A percentile compares a stretch with the other conserved stretches of the same genome.
Evolutionary conservation across 2,797 vertebrate species (phyloP).

Genomic region (Spinibarbus caldwelli): DNA sequence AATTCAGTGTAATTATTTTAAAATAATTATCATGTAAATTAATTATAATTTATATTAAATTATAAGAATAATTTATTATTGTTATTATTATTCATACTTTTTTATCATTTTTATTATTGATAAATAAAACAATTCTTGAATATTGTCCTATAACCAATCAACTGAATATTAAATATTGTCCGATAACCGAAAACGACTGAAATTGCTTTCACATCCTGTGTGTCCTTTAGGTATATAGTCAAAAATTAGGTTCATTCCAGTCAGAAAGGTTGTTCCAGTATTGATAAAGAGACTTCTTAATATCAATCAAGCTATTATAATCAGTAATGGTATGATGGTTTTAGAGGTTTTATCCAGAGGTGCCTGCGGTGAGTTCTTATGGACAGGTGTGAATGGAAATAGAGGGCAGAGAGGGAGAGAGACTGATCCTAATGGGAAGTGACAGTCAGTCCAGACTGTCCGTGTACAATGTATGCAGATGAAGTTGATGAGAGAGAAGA

Average conservation of each 20-base stretch:
- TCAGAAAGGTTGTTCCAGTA: no score
- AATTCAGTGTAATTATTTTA: not conserved
- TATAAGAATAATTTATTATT: not conserved
- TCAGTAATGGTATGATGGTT: not conserved
- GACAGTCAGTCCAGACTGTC: conserved; percentile 12
- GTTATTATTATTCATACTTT: no score
- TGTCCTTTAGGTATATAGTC: not conserved
- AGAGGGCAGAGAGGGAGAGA: conserved; percentile 17
- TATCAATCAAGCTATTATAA: not conserved
- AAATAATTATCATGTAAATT: not conserved
- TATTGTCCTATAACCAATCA: not conserved
- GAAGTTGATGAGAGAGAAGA: conserved; percentile 20
- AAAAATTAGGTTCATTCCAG: not conserved
- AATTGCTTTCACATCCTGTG: not conserved
- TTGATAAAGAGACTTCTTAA: conserved; percentile 7
- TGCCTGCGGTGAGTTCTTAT: conserved; percentile 1
- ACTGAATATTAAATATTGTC: not conserved
- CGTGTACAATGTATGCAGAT: conserved; percentile 33
- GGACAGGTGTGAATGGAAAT: conserved; percentile 39
- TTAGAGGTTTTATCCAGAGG: conserved; percentile 16
- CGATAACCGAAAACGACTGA: not conserved
- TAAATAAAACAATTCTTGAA: not conserved
- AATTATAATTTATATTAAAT: not conserved
- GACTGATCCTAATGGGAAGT: conserved; percentile 22
- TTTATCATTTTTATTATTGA: not conserved